These are phyloP conservation scores for Incurvaria masculella DNA, from an alignment of 2,888 invertebrate species.

Conservation along the genomic window DNA sequence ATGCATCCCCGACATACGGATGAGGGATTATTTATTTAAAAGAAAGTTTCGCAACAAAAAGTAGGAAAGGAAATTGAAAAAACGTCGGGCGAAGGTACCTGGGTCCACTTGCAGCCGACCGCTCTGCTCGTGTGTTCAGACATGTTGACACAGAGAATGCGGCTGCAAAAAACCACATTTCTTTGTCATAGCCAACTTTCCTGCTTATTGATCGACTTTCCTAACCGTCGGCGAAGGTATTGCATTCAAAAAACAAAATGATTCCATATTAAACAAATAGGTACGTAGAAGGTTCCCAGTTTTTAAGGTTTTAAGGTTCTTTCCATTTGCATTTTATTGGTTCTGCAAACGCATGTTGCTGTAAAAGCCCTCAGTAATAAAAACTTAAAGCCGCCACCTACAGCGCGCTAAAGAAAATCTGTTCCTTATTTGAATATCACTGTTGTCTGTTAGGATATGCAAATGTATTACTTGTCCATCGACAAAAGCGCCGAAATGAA, in stretches of 20 bases:
- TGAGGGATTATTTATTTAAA: slow-evolving; percentile 55
- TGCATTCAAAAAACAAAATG: too few relatives aligned
- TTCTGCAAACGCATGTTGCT: slow-evolving; percentile 34
- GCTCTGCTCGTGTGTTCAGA: not conserved
- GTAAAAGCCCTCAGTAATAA: slow-evolving; percentile 27
- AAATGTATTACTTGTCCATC: slow-evolving; percentile 32
- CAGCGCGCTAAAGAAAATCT: slow-evolving; percentile 39
- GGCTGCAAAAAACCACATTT: not conserved
- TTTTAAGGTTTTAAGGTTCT: too few relatives aligned
- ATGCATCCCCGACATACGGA: slow-evolving; percentile 48
- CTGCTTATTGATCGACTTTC: too few relatives aligned
- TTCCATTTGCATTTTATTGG: slow-evolving; percentile 15
- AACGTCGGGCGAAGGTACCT: slow-evolving; percentile 31
- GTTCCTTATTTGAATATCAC: slow-evolving; percentile 11
- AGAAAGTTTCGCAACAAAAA: slow-evolving; percentile 58
- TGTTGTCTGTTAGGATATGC: slow-evolving; percentile 34
- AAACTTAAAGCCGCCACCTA: slow-evolving; percentile 30
- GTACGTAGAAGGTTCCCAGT: too few relatives aligned
- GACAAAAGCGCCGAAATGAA: slow-evolving; percentile 32
- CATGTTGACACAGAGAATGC: not conserved
- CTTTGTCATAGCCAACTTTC: not conserved
- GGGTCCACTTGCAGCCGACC: slow-evolving; percentile 30
- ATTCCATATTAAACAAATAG: too few relatives aligned
- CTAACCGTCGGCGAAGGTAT: too few relatives aligned
- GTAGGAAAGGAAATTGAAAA: slow-evolving; percentile 55